phyloP scores from a whole-genome alignment of 1,140 invertebrate species.

The Drosophila melanica region DNA sequence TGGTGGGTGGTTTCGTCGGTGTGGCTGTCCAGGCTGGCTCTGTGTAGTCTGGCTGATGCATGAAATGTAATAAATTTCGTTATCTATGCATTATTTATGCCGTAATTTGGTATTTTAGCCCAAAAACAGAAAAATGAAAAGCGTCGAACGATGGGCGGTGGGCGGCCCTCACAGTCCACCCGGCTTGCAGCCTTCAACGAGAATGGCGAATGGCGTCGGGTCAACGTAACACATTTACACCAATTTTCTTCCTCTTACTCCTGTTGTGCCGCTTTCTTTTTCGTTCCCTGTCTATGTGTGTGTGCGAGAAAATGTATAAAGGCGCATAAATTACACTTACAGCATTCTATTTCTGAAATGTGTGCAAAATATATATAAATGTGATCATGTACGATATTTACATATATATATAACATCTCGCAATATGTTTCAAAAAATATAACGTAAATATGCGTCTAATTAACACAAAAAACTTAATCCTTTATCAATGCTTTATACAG shows the following conservation, averaged over 20 bases:
- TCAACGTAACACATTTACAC: conserved; percentile 79
- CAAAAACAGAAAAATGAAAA: conserved; percentile 81
- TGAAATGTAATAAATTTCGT: conserved; percentile 83
- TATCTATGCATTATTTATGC: conserved; percentile 83
- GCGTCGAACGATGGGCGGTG: conserved; percentile 43
- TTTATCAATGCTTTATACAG: no score
- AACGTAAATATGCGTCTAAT: no score
- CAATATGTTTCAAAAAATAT: no score
- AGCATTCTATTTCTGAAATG: conserved; percentile 48
- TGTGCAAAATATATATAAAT: conserved; percentile 39
- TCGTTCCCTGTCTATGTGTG: conserved; percentile 22
- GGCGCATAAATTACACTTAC: conserved; percentile 80
- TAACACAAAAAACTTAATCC: no score
- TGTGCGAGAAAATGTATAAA: conserved; percentile 46
- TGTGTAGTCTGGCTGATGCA: conserved; percentile 63
- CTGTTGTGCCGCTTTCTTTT: background rate
- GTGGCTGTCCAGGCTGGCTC: conserved; percentile 15
- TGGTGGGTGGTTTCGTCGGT: conserved; percentile 5
- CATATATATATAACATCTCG: conserved; percentile 44
- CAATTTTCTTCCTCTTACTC: conserved; percentile 31
- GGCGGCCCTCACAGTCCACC: conserved; percentile 10
- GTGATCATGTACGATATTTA: background rate
- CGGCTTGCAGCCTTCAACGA: conserved; percentile 38
- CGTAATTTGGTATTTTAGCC: conserved; percentile 83
- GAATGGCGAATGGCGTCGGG: conserved; percentile 49